Base-by-base conservation (phyloP, 2,113 vertebrate genomes). In the Haplochromis burtoni region DNA sequence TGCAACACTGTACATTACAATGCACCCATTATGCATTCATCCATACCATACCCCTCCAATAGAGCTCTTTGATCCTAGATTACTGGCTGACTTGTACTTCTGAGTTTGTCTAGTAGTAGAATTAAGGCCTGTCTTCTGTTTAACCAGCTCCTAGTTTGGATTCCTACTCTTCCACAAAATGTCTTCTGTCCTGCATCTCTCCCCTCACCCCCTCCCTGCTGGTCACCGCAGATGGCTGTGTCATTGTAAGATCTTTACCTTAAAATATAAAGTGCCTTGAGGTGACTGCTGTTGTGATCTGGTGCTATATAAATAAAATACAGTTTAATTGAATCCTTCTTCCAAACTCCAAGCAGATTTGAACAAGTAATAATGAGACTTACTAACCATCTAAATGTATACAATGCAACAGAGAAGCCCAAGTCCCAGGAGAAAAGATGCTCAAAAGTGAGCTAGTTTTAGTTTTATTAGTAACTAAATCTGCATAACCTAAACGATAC, bases 101-200 rank as follows among this genome's bases (percentile, higher is more conserved):
- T 35, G 61, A 66, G 61, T 38, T 66, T n/a, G 19, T 38, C 61
- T 38, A 66, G 61, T 35, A 35, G 61, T 2, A 66, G 17, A 66
- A 66, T 66, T 66, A 66, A 66, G 61, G 33, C 33, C 10, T n/a
- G 61, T 66, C 61, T 66, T 66, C 33, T 66, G 61, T n/a, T 66
- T 38, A 66, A 66, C 33, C 61, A 21, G 61, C 61, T 66, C 33
- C 61, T 66, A 66, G 33, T 66, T 38, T 66, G 19, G 33, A 66
- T 38, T 66, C 7, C 61, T 66, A 66, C 61, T 66, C 4, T 66
- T 38, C 33, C 61, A 66, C 61, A 38, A 35, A 1, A 1, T 66
- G 61, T 66, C 61, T 66, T 21, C 7, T 66, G 33, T 66, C 61
- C 10, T 38, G 7, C 33, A 66, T 38, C 33, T 38, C 33, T 66